phyloP scores from a whole-genome alignment of 2,113 vertebrate species.

The Ptychochromis oligacanthus region DNA sequence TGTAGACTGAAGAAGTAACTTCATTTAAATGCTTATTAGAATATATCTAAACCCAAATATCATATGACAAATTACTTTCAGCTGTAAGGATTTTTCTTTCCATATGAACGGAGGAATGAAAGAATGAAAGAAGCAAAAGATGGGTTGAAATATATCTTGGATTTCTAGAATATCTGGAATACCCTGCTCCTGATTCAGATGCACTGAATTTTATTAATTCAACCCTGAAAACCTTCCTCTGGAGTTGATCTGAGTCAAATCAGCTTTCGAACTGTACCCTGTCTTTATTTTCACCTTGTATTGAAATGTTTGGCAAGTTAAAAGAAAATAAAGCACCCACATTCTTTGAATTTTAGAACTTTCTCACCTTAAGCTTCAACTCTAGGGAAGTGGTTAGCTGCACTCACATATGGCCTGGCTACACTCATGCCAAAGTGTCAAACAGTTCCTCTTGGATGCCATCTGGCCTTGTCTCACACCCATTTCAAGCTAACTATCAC shows the following conservation, averaged over 20 bases:
- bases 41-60: background rate
- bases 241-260: background rate
- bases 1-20: background rate
- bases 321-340: background rate
- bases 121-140: background rate
- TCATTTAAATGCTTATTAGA: background rate
- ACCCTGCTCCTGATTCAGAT: background rate
- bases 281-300: background rate
- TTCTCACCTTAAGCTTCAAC: constrained; percentile 7
- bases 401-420: constrained; percentile 42
- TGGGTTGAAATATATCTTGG: background rate
- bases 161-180: background rate
- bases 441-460: constrained; percentile 27
- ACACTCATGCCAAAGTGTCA: constrained; percentile 36
- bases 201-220: background rate
- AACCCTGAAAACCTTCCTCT: background rate
- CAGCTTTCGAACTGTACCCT: background rate
- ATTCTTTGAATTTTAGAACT: background rate
- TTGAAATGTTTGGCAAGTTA: background rate
- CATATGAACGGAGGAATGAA: background rate
- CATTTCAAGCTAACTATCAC: constrained; percentile 32
- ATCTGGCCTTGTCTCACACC: constrained; percentile 61
- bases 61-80: background rate
- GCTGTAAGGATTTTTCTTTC: background rate
- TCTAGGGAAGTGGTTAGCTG: background rate